Base-by-base conservation (phyloP, 2,888 invertebrate species). In the Cataglyphis cursor region DNA sequence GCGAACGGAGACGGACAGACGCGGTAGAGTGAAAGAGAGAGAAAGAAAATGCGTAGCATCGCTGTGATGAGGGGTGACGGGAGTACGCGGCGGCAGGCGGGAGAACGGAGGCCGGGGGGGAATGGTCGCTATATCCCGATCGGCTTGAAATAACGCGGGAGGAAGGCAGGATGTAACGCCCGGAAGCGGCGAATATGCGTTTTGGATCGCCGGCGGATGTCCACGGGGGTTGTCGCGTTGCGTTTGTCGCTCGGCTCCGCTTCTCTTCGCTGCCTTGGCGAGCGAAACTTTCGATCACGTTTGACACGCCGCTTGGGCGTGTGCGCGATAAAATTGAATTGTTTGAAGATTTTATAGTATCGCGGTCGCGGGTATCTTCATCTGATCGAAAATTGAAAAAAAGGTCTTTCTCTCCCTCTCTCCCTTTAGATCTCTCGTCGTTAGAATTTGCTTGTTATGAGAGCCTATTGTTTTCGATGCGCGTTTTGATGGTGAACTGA, bases 101-200 rank as follows among this genome's bases (percentile, higher is more conserved):
- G 81, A 74, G 72, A 83, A n/a, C 81, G 28, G 61, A 15, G 65
- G 1, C 24, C n/a, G n/a, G 62, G 82, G 65, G 75, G 51, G 54
- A 64, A 84, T 75, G 64, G 86, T 85, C 38, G 66, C 41, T 70
- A 35, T 48, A 83, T 85, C 89, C 84, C 88, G 88, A 85, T 88
- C 87, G 80, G 89, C 85, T 87, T 85, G 87, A 86, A 86, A 80
- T 88, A 86, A 84, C 84, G 88, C 87, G 87, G 48, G 75, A 68
- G 83, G 80, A 59, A 84, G 80, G 86, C 51, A 51, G 87, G 82
- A 85, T 74, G 76, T 68, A 88, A 83, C 87, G 76, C 85, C 93
- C 92, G 92, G 93, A 93, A 93, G 90, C 90, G 84, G 80, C 89
- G 91, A 92, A 91, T 91, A 93, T 91, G 90, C 89, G 90, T 92